A percentile compares a stretch with the other conserved stretches of the same genome.
Conservation (phyloP, 2,797 vertebrate genomes). For the Lagocephalus sceleratus region DNA sequence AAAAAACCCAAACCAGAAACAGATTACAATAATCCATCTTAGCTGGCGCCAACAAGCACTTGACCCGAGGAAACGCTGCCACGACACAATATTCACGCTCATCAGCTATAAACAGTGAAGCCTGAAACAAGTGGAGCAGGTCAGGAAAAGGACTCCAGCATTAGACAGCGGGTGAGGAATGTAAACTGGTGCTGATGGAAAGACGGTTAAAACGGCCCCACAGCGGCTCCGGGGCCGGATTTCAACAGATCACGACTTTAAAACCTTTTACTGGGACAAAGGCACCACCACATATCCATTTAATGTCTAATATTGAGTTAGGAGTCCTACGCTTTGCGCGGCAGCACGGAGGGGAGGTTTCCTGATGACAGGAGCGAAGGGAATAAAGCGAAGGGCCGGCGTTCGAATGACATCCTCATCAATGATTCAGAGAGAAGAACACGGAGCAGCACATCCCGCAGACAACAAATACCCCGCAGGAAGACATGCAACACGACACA, state of each 20-base stretch:
- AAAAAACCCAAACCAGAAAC: slow-evolving; percentile 16
- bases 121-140: slow-evolving; percentile 58
- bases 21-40: slow-evolving; percentile 57
- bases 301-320: no score
- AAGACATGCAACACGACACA: slow-evolving; percentile 30
- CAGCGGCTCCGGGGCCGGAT: no score
- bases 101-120: slow-evolving; percentile 55
- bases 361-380: slow-evolving; percentile 45
- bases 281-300: no score
- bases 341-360: slow-evolving; percentile 26
- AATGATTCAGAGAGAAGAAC: slow-evolving; percentile 73
- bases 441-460: slow-evolving; percentile 13
- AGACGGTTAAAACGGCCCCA: background rate
- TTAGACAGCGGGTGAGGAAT: slow-evolving; percentile 63
- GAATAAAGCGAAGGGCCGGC: slow-evolving; percentile 35
- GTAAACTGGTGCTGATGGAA: slow-evolving; percentile 34
- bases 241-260: background rate
- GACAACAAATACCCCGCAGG: slow-evolving; percentile 38
- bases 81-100: slow-evolving; percentile 57
- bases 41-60: slow-evolving; percentile 42
- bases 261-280: no score
- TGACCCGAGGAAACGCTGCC: slow-evolving; percentile 59
- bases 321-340: slow-evolving; percentile 19
- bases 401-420: slow-evolving; percentile 73
- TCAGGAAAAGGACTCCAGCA: slow-evolving; percentile 51